These are phyloP conservation scores for Arrhopalites spinosus DNA, from an alignment of 2,888 invertebrate species.

Conservation along the genomic window DNA sequence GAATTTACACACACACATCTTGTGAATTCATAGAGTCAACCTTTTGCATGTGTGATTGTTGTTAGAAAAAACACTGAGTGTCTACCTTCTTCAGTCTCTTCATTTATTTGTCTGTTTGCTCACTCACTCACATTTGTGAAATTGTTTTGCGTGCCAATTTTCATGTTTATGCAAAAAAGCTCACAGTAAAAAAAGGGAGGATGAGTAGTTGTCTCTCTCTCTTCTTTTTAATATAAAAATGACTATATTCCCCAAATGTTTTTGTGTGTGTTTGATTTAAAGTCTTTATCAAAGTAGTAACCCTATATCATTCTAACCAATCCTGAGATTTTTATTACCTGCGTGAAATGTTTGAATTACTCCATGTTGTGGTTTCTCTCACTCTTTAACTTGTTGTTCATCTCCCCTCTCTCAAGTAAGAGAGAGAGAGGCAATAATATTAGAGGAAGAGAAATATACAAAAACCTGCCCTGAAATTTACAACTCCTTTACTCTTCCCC, in stretches of 20 bases:
- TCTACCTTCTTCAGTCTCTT: not conserved
- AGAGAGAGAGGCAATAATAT: not conserved
- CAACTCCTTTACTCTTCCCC: constrained; percentile 2
- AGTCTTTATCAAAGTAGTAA: constrained; percentile 22
- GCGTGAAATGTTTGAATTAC: constrained; percentile 26
- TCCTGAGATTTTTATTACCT: constrained; percentile 27
- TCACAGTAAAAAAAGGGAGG: not conserved
- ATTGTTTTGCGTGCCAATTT: constrained; percentile 22
- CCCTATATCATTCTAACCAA: not conserved
- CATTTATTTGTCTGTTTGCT: not conserved
- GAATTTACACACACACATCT: too few relatives aligned
- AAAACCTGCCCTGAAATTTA: constrained; percentile 14
- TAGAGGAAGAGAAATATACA: not conserved
- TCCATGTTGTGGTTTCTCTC: constrained; percentile 18
- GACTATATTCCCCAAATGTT: constrained; percentile 16
- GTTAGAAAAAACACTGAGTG: not conserved
- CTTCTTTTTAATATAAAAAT: constrained; percentile 8
- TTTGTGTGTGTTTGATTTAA: constrained; percentile 13
- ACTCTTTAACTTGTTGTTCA: not conserved
- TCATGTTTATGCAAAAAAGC: constrained; percentile 20
- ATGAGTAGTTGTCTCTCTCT: not conserved
- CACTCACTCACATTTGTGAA: constrained; percentile 1
- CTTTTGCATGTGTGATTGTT: constrained; percentile 25
- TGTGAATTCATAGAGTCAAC: constrained; percentile 14
- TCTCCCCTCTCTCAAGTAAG: not conserved